Percentiles rank a stretch among this genome's conserved stretches.
Evolutionary conservation across 2,797 vertebrate genomes (phyloP).

Genomic region (Myripristis murdjan): DNA sequence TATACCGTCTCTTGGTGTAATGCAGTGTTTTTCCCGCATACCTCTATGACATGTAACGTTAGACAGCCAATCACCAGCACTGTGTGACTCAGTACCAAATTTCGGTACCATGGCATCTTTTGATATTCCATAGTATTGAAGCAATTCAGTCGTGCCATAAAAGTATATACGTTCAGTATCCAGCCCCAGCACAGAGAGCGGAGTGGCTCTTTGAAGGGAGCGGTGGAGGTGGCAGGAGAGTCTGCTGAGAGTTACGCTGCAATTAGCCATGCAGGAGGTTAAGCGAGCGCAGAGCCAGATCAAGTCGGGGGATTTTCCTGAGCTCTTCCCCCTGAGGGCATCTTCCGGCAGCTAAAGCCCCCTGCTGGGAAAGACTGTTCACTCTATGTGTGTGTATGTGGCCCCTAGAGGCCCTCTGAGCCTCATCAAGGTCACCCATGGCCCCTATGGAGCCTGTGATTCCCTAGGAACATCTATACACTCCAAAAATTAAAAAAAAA

Average conservation of each 20-base stretch:
- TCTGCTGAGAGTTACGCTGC: slow-evolving; percentile 21
- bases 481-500: background rate
- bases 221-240: background rate
- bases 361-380: background rate
- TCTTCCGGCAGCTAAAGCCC: background rate
- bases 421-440: slow-evolving; percentile 4
- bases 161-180: too few relatives aligned
- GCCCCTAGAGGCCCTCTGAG: slow-evolving; percentile 4
- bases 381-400: background rate
- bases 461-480: slow-evolving; percentile 1
- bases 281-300: slow-evolving; percentile 17
- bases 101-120: too few relatives aligned
- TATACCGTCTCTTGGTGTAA: too few relatives aligned
- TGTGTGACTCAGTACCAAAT: too few relatives aligned
- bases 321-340: slow-evolving; percentile 15
- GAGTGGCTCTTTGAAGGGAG: slow-evolving; percentile 7
- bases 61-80: too few relatives aligned
- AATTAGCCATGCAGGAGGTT: slow-evolving; percentile 33
- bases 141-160: too few relatives aligned
- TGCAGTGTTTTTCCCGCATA: too few relatives aligned
- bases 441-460: background rate
- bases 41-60: too few relatives aligned
- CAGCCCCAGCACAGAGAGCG: background rate
- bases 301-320: slow-evolving; percentile 14
- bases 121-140: too few relatives aligned